These are phyloP conservation scores for Monarcha castaneiventris DNA, from an alignment of 2,113 vertebrate genomes.

Conservation along the genomic window DNA sequence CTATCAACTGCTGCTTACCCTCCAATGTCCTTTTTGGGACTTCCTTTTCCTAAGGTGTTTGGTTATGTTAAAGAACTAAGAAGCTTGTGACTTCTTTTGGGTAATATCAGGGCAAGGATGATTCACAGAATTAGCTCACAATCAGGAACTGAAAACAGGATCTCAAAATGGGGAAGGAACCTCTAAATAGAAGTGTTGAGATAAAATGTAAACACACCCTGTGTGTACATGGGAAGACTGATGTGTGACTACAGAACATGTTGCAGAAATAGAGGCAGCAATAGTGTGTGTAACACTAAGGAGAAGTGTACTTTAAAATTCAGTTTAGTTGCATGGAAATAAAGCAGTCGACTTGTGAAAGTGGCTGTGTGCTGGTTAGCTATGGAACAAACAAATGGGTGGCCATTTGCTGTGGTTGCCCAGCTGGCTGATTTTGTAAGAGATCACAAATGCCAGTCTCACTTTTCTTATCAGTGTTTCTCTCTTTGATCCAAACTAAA, in stretches of 20 bases:
- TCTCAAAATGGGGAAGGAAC: slow-evolving; percentile 35
- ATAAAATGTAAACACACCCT: background rate
- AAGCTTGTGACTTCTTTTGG: background rate
- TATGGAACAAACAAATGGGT: background rate
- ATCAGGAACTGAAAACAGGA: slow-evolving; percentile 51
- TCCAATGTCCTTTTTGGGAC: background rate
- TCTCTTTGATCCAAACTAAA: background rate
- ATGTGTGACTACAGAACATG: background rate
- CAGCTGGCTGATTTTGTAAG: background rate
- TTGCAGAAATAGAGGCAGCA: background rate
- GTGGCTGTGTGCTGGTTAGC: background rate
- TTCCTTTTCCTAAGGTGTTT: background rate
- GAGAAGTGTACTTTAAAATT: background rate
- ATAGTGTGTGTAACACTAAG: background rate
- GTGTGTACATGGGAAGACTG: accelerated
- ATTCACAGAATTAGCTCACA: background rate
- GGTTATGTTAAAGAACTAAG: background rate
- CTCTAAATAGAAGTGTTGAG: background rate
- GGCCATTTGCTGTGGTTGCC: background rate
- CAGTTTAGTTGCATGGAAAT: background rate
- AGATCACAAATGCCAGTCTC: background rate
- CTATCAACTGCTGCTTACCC: background rate
- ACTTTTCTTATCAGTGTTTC: background rate
- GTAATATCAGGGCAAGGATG: background rate
- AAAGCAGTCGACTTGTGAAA: background rate